Percentiles rank a stretch among this genome's conserved stretches.
phyloP scores from a whole-genome alignment of 2,797 vertebrate genomes.

The Rhinoraja longicauda region DNA sequence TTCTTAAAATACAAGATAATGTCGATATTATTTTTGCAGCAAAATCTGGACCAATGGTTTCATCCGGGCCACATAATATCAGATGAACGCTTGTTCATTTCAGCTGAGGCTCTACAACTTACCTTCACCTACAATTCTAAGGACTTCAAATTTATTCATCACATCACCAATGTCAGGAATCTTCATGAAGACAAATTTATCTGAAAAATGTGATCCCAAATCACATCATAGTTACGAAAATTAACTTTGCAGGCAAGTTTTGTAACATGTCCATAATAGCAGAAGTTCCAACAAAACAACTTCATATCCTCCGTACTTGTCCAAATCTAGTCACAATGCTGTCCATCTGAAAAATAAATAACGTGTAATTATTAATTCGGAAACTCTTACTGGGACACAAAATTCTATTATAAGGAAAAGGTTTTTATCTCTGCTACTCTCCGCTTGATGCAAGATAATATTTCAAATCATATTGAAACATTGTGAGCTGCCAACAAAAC shows the following conservation, averaged over 20 bases:
- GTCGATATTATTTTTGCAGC: not conserved
- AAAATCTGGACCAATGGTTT: not conserved
- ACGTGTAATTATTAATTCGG: slow-evolving; percentile 39
- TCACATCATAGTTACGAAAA: slow-evolving; percentile 59
- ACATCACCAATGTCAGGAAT: slow-evolving; percentile 95
- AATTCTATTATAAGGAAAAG: not conserved
- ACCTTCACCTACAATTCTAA: slow-evolving; percentile 99
- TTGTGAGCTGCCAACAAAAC: not conserved
- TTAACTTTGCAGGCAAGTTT: slow-evolving; percentile 52
- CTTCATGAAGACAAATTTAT: slow-evolving; percentile 93
- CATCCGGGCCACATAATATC: not conserved
- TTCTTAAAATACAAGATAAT: not conserved
- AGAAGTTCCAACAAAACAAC: slow-evolving; percentile 49
- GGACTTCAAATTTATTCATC: slow-evolving; percentile 99
- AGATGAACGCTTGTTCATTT: not conserved
- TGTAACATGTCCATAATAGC: slow-evolving; percentile 44
- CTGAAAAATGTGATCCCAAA: slow-evolving; percentile 58
- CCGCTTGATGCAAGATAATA: not conserved
- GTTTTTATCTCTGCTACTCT: not conserved
- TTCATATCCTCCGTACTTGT: slow-evolving; percentile 52
- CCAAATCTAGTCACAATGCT: slow-evolving; percentile 45
- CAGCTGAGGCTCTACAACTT: slow-evolving; percentile 50
- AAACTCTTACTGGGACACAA: not conserved
- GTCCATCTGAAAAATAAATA: slow-evolving; percentile 50
- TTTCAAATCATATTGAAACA: slow-evolving; percentile 1